Evolutionary conservation across 2,888 invertebrate species (phyloP), one percentile per base, ranked within the genome.

Genomic region (Pheosia tremula): DNA sequence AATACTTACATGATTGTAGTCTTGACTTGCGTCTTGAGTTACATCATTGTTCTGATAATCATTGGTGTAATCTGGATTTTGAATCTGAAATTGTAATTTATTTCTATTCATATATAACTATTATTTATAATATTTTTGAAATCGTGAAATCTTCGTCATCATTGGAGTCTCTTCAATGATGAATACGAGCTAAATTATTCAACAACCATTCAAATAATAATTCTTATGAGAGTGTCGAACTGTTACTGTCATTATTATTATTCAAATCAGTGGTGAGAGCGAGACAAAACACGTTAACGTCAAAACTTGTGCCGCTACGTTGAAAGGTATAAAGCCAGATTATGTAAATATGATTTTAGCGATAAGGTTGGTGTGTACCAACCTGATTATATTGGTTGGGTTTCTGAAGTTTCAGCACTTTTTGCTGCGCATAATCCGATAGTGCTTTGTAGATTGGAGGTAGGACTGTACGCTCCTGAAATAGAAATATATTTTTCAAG

Each of bases 401-500:
- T 5, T 60, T 64, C 24, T 72, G 68, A 43, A 74, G 64, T 36
- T 81, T 82, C 53, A 83, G 56, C 0, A 84, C 78, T 4, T 86
- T 86, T 39, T 82, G 75, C 36, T 84, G 74, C 0, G 87, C 88
- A 64, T 89, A 81, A 58, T 88, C 78, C 1, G 86, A 79, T 41
- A 91, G 56, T 0, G 82, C 88, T 56, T 81, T 83, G 80, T 89
- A 91, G 13, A 89, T 85, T 0, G 90, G 89, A 0, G 87, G 88
- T 4, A 89, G 68, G 0, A 78, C 60, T 0, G 87, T 81, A 47
- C 74, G 77, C 49, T 81, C 80, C 90, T 91, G 82, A 49, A 81
- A 82, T 24, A 24, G 24, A 24, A 24, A 24, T 24, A 0, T 24
- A 24, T 24, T 24, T 24, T 24, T 24, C 2, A 24, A 24, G 24